Evolutionary conservation across 1,140 invertebrate genomes (phyloP), one percentile per base, ranked within the genome.

Genomic region (Chelonus insularis): DNA sequence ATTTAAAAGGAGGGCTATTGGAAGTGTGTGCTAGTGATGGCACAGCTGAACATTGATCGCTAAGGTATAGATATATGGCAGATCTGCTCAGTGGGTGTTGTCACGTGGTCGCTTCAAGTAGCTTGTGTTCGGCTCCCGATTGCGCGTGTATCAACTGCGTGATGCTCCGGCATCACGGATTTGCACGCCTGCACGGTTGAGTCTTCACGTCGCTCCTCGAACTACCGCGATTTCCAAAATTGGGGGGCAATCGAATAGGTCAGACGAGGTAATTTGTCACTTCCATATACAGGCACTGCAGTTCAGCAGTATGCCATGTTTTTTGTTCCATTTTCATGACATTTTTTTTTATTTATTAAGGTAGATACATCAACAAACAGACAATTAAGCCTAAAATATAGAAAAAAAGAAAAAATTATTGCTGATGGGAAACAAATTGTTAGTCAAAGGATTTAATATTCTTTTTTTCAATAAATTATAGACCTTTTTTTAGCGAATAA

Each of bases 1-100:
- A 18, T 16, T 4, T 1, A 1, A n/a, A 14, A 21, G 1, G 0
- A 0, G 0, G 0, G 6, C 0, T 12, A 0, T 57, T 60, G 84
- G 84, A 84, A 84, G 83, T 84, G 84, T 85, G 84, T 85, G 84
- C 83, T 79, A 82, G 84, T 86, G 84, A 85, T 85, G 81, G 84
- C 84, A 85, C 84, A 85, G 78, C 84, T 86, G 84, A 85, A 85
- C 84, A 86, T 85, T 82, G 84, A 85, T 86, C 84, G 84, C 84
- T 85, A 81, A 75, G 76, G 72, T 72, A 71, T 77, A 72, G 71
- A 80, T 69, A 63, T 70, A 72, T 82, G 78, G 83, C 84, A 83
- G 84, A 86, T 86, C 84, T 86, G 84, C 83, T 85, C 84, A 86
- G 84, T 84, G 76, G 72, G 81, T 83, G 82, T 82, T 83, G 81